Evolutionary conservation across 2,113 vertebrate genomes (phyloP).

Genomic region (Chinchilla lanigera): DNA sequence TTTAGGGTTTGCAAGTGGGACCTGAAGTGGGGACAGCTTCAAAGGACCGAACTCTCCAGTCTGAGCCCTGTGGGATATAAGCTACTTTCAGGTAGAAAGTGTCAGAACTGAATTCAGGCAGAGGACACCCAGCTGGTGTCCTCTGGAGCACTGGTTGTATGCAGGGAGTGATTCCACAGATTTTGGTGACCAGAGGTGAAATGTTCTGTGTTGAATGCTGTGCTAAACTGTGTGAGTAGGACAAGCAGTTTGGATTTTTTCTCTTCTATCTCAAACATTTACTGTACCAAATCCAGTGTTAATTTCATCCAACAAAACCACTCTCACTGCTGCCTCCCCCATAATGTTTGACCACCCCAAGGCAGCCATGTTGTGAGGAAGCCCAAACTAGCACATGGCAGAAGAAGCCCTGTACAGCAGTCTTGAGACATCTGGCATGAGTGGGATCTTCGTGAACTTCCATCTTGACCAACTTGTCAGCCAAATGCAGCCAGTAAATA

Average conservation of each 20-base stretch:
- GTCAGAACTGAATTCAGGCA: not conserved
- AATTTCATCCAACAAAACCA: not conserved
- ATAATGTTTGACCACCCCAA: not conserved
- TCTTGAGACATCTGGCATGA: rapidly evolving
- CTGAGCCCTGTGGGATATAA: not conserved
- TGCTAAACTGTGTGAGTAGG: not conserved
- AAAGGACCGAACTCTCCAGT: not conserved
- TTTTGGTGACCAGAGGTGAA: not conserved
- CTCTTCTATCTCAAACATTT: not conserved
- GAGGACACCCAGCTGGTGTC: not conserved
- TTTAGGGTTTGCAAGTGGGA: not conserved
- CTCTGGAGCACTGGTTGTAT: not conserved
- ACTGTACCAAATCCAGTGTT: not conserved
- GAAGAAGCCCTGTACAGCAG: not conserved
- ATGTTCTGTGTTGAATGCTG: not conserved
- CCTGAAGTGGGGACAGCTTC: not conserved
- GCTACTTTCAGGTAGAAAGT: not conserved
- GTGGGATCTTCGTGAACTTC: not conserved
- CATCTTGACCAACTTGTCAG: not conserved
- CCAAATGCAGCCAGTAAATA: not conserved
- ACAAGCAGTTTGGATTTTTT: not conserved
- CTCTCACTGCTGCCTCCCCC: not conserved
- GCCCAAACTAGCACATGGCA: not conserved
- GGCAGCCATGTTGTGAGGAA: not conserved
- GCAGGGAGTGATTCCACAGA: not conserved